These are phyloP conservation scores for Lithobates pipiens DNA, from an alignment of 2,797 vertebrate genomes.

Conservation along the genomic window DNA sequence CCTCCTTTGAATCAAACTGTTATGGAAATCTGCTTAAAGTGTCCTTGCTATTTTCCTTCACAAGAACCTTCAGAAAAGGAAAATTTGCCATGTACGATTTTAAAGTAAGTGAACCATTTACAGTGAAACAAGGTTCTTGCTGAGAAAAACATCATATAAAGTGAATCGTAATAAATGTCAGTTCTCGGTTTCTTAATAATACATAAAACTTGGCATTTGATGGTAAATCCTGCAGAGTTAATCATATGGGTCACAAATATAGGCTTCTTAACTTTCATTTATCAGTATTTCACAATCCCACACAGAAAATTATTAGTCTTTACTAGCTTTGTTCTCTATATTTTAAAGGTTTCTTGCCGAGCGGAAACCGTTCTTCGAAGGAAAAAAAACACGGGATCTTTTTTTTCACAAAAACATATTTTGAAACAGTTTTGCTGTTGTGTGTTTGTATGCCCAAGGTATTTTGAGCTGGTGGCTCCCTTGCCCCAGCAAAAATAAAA, in stretches of 20 bases:
- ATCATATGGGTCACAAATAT: constrained; percentile 61
- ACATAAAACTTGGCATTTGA: constrained; percentile 57
- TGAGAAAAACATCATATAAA: constrained; percentile 56
- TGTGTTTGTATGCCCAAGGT: no score
- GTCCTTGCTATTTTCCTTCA: background rate
- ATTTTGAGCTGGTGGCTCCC: background rate
- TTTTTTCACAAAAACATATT: constrained; percentile 10
- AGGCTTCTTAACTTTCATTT: constrained; percentile 60
- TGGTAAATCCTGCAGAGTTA: constrained; percentile 61
- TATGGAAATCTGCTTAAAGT: constrained; percentile 5
- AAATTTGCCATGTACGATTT: constrained; percentile 14
- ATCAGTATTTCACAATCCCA: constrained; percentile 57
- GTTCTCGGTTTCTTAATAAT: constrained; percentile 61
- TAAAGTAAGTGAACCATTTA: constrained; percentile 47
- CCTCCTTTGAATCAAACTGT: background rate
- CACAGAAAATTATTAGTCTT: constrained; percentile 58
- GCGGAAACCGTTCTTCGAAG: constrained; percentile 23
- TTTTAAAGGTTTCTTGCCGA: constrained; percentile 53
- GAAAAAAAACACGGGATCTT: background rate
- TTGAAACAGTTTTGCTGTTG: background rate
- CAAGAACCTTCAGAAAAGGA: constrained; percentile 1
- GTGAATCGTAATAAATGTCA: constrained; percentile 59
- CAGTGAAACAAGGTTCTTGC: constrained; percentile 36
- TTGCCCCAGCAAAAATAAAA: background rate
- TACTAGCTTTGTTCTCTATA: constrained; percentile 53